Evolutionary conservation across 2,888 invertebrate genomes (phyloP), one percentile per base, ranked within the genome.

Genomic region (Phengaris alcon): DNA sequence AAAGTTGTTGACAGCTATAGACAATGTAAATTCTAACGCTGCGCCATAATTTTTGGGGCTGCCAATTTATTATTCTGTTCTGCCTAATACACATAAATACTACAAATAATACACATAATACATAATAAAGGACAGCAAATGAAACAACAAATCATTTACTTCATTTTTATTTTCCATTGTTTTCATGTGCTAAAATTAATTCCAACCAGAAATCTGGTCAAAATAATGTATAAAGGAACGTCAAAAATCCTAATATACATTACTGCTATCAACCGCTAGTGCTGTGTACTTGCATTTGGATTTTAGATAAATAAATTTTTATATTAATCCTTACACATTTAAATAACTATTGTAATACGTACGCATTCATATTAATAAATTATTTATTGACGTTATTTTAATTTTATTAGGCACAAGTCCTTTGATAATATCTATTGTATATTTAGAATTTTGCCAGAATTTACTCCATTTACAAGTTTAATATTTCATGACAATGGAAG

Each of bases 151-250:
- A 69, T 48, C n/a, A 15, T 48, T 8, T 48, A 48, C 69, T n/a
- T 69, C 15, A 69, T 48, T 69, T 48, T 69, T 69, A 48, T 48
- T 69, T 69, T 9, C 48, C 69, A 69, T 69, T 69, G 13, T 46
- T 48, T 15, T 69, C 15, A 48, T 69, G 69, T 69, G 69, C 46
- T 48, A 69, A 46, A 69, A 69, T 69, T 69, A 68, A 69, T 69
- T 69, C 46, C 46, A 22, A 69, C 69, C 69, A 69, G 69, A 64
- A 48, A 51, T 51, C 70, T 48, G 70, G 70, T 15, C 22, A 70
- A 51, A 70, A 70, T 70, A 70, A 70, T 70, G 70, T 70, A 70
- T 69, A 70, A 70, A 70, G 51, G 70, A 70, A 70, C 70, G 15
- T 70, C 70, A 51, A 70, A 70, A 70, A 70, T 70, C 48, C 70